phyloP scores from a whole-genome alignment of 1,140 invertebrate genomes.

The Pachypsylla venusta region DNA sequence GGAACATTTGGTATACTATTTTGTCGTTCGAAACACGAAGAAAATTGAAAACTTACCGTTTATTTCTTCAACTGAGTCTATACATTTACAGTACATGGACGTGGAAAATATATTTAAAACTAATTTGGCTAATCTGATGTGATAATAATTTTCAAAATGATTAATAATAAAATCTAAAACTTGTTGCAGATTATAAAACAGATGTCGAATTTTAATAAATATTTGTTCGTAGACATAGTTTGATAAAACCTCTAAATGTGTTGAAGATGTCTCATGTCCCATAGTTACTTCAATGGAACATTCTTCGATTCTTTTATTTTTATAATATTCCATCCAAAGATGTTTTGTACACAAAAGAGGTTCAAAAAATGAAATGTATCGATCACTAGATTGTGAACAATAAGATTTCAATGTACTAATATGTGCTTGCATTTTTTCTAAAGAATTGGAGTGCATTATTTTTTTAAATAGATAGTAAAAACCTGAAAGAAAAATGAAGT shows the following conservation, averaged over 20 bases:
- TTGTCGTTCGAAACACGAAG: no score
- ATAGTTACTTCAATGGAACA: background rate
- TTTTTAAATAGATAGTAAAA: background rate
- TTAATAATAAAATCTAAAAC: background rate
- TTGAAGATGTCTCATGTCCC: background rate
- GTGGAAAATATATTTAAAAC: background rate
- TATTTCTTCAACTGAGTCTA: background rate
- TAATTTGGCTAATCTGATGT: background rate
- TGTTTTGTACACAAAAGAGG: background rate
- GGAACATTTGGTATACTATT: no score
- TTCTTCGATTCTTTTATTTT: background rate
- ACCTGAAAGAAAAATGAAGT: background rate
- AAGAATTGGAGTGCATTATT: background rate
- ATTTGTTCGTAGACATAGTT: background rate
- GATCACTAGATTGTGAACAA: background rate
- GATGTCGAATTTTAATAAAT: background rate
- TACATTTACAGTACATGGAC: background rate
- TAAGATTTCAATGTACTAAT: background rate
- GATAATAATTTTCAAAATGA: slow-evolving; percentile 4
- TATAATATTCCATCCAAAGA: background rate
- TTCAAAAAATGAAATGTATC: background rate
- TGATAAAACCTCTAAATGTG: background rate
- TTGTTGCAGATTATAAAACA: background rate
- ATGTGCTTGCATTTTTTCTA: background rate
- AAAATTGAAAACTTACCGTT: no score